phyloP scores from a whole-genome alignment of 2,888 invertebrate genomes.

The Syrphus vitripennis region DNA sequence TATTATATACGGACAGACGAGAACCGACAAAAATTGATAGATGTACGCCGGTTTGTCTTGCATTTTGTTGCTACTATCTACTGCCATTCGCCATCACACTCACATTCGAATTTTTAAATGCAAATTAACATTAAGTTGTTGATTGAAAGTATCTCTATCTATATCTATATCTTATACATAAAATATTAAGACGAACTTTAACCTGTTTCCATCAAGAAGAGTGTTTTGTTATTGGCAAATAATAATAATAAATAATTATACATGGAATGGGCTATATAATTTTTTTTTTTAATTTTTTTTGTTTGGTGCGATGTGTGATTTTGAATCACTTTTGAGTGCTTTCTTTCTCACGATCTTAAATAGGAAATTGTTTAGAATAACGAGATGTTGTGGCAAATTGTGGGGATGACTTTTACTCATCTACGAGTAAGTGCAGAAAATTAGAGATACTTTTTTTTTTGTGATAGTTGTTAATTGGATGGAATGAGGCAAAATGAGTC shows the following conservation, averaged over 20 bases:
- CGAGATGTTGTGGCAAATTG: too few relatives aligned
- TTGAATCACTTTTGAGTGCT: conserved; percentile 11
- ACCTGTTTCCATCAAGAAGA: conserved; percentile 46
- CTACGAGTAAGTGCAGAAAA: neutral
- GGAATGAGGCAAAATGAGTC: conserved; percentile 19
- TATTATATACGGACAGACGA: conserved; percentile 5
- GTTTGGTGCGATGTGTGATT: conserved; percentile 45
- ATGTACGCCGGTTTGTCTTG: conserved; percentile 21
- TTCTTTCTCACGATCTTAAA: conserved; percentile 20
- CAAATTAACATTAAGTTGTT: conserved; percentile 34
- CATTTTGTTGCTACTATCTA: neutral
- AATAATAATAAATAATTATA: neutral
- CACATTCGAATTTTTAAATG: neutral
- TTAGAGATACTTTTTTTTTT: neutral
- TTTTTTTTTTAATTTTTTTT: neutral
- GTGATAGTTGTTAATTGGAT: conserved; percentile 18
- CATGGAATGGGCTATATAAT: neutral
- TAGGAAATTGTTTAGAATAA: neutral
- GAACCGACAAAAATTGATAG: conserved; percentile 27
- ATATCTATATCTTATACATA: too few relatives aligned
- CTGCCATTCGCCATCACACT: neutral
- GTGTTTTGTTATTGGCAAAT: neutral
- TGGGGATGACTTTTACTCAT: neutral
- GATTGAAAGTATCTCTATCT: conserved; percentile 44
- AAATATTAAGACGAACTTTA: conserved; percentile 58